These are phyloP conservation scores for Drosophila pectinifera DNA, from an alignment of 1,140 invertebrate genomes.

Conservation along the genomic window DNA sequence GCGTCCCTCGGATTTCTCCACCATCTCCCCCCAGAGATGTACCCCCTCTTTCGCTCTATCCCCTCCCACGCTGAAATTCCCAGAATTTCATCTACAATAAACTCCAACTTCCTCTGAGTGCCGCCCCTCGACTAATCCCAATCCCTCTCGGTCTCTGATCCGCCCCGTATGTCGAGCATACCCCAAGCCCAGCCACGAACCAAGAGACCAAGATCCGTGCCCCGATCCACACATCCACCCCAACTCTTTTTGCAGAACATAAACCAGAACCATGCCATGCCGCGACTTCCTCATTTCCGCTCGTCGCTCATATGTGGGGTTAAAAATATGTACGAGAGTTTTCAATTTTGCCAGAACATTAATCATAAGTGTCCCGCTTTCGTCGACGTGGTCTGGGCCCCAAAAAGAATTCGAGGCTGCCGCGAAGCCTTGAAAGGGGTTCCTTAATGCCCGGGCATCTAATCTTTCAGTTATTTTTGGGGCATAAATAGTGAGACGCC, in stretches of 20 bases:
- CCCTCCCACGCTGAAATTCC: conserved; percentile 39
- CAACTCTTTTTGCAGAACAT: conserved; percentile 77
- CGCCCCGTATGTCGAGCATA: conserved; percentile 62
- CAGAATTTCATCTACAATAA: conserved; percentile 55
- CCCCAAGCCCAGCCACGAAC: conserved; percentile 16
- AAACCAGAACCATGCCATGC: conserved; percentile 63
- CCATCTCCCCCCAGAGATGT: not conserved
- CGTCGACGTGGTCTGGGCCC: conserved; percentile 40
- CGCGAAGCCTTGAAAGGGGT: conserved; percentile 36
- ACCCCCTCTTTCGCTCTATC: conserved; percentile 10
- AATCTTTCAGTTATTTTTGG: conserved; percentile 75
- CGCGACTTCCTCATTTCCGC: conserved; percentile 75
- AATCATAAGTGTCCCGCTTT: conserved; percentile 70
- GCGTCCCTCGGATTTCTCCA: not conserved
- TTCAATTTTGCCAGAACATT: conserved; percentile 81
- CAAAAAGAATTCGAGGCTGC: conserved; percentile 8
- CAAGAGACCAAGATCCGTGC: conserved; percentile 13
- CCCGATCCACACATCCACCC: conserved; percentile 40
- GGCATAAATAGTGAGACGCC: conserved; percentile 37
- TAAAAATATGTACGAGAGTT: conserved; percentile 62
- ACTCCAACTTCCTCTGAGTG: conserved; percentile 39
- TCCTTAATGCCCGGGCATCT: conserved; percentile 47
- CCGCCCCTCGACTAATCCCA: conserved; percentile 52
- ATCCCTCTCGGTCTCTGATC: conserved; percentile 26
- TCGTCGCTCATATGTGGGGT: conserved; percentile 43